phyloP scores from a whole-genome alignment of 2,888 invertebrate genomes.

The Troglohyphantes excavatus region DNA sequence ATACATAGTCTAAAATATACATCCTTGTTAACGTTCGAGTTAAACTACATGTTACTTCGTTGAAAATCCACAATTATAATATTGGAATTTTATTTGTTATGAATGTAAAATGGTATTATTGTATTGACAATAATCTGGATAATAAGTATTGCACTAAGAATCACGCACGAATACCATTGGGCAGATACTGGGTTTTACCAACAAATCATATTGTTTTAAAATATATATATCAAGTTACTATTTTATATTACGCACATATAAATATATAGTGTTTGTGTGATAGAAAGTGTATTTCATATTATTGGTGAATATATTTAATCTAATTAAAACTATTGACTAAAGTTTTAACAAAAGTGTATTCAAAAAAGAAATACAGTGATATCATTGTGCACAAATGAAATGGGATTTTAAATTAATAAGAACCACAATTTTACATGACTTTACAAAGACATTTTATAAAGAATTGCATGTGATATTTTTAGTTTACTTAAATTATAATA shows the following conservation, averaged over 20 bases:
- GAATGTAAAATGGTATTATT: too few species aligned
- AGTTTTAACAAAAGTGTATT: not conserved
- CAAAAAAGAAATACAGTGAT: slow-evolving; percentile 12
- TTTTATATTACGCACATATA: not conserved
- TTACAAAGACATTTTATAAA: not conserved
- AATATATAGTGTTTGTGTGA: not conserved
- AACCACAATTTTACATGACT: not conserved
- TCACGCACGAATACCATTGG: too few species aligned
- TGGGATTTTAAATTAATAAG: not conserved
- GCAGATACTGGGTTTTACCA: not conserved
- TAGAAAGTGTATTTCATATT: not conserved
- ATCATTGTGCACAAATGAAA: slow-evolving; percentile 12
- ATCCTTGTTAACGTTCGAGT: too few species aligned
- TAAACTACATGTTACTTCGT: too few species aligned
- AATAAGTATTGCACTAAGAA: too few species aligned
- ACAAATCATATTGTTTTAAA: not conserved
- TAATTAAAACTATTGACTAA: not conserved
- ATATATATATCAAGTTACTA: too few species aligned
- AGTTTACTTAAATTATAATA: not conserved
- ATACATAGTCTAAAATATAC: too few species aligned
- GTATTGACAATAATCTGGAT: too few species aligned
- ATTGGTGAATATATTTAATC: too few species aligned
- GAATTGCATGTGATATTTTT: slow-evolving; percentile 20
- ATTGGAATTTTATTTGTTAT: too few species aligned
- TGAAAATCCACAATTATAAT: too few species aligned